These are phyloP conservation scores for Carettochelys insculpta DNA, from an alignment of 2,113 vertebrate genomes.

Conservation along the genomic window DNA sequence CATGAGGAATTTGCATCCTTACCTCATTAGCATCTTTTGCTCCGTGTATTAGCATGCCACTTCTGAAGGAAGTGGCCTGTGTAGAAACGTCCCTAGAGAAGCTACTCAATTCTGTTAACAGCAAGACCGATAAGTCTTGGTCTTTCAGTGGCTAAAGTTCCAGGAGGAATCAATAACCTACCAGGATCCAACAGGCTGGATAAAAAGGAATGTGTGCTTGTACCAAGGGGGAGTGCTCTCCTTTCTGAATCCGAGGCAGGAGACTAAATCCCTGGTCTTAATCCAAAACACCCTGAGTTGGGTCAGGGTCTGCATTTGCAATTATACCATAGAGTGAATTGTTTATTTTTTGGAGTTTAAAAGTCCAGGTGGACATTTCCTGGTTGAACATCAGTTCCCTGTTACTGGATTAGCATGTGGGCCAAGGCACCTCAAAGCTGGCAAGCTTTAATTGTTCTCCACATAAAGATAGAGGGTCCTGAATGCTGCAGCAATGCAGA, in stretches of 20 bases:
- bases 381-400: background rate
- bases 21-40: too few relatives aligned
- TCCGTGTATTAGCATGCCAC: too few relatives aligned
- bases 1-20: too few relatives aligned
- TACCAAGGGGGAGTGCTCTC: background rate
- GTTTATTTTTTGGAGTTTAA: background rate
- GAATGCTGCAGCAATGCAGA: background rate
- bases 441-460: background rate
- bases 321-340: background rate
- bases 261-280: background rate
- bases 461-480: background rate
- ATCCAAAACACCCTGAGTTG: background rate
- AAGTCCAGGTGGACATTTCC: background rate
- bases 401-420: background rate
- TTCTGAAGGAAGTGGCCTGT: too few relatives aligned
- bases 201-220: background rate
- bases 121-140: background rate
- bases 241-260: background rate
- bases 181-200: too few relatives aligned
- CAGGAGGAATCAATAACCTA: background rate
- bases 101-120: background rate
- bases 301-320: background rate
- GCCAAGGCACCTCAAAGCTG: background rate
- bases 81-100: too few relatives aligned
- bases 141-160: background rate